phyloP scores from a whole-genome alignment of 2,888 invertebrate species.

The Mallateleia sp. region DNA sequence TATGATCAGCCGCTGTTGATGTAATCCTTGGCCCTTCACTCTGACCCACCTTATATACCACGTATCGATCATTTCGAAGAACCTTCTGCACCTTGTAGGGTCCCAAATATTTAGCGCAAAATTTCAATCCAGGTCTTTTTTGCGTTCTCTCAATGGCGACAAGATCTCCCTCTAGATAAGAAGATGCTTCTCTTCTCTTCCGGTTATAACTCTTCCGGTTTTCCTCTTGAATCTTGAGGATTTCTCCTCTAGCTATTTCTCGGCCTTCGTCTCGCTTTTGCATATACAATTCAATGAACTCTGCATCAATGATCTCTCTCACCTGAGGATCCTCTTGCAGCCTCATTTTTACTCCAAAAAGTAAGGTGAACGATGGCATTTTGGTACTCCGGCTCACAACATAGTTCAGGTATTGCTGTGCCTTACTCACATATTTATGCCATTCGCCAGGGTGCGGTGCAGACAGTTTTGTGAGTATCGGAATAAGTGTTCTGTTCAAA shows the following conservation, averaged over 20 bases:
- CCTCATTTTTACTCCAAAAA: slow-evolving; percentile 23
- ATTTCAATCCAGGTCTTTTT: slow-evolving; percentile 30
- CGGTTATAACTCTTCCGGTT: slow-evolving; percentile 47
- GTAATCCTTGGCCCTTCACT: slow-evolving; percentile 83
- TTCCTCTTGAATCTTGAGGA: slow-evolving; percentile 39
- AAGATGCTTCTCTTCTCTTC: neutral
- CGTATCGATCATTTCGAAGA: slow-evolving; percentile 84
- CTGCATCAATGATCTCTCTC: slow-evolving; percentile 23
- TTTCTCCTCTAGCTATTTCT: slow-evolving; percentile 1
- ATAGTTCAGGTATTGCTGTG: slow-evolving; percentile 27
- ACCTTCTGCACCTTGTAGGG: slow-evolving; percentile 60
- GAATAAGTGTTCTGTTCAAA: slow-evolving; percentile 14
- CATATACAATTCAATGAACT: neutral
- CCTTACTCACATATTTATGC: slow-evolving; percentile 65
- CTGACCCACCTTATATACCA: slow-evolving; percentile 82
- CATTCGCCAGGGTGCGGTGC: slow-evolving; percentile 81
- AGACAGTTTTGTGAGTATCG: slow-evolving; percentile 14
- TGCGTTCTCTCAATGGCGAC: slow-evolving; percentile 54
- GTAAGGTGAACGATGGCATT: slow-evolving; percentile 1
- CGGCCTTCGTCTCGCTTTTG: slow-evolving; percentile 16
- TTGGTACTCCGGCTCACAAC: slow-evolving; percentile 23
- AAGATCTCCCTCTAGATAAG: slow-evolving; percentile 15
- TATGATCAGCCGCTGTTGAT: slow-evolving; percentile 82
- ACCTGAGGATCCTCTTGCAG: slow-evolving; percentile 34
- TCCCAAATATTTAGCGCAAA: slow-evolving; percentile 36